These are phyloP conservation scores for Lomographa bimaculata DNA, from an alignment of 2,888 invertebrate species.

Conservation along the genomic window DNA sequence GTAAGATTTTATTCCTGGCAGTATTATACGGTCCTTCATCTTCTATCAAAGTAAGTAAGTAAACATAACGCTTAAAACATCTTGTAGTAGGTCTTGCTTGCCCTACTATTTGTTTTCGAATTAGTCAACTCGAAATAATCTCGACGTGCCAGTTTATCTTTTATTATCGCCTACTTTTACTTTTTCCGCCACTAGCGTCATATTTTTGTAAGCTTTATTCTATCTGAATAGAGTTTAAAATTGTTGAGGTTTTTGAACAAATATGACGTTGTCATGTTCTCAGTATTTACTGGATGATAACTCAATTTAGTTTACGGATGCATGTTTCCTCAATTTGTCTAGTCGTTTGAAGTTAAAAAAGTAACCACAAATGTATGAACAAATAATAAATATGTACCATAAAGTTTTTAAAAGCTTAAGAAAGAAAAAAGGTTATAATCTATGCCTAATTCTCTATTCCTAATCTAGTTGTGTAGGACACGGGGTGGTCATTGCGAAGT, in stretches of 20 bases:
- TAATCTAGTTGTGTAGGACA: too few species aligned
- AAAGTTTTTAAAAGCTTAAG: too few species aligned
- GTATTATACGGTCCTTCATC: too few species aligned
- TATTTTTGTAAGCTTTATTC: background rate
- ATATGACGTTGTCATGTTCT: constrained; percentile 29
- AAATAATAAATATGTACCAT: too few species aligned
- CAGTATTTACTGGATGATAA: constrained; percentile 55
- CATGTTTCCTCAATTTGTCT: constrained; percentile 25
- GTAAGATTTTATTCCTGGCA: constrained; percentile 14
- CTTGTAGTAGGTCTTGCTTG: too few species aligned
- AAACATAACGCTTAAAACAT: constrained; percentile 17
- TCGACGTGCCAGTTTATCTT: constrained; percentile 37
- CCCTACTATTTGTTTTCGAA: constrained; percentile 47
- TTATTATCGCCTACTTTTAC: constrained; percentile 33
- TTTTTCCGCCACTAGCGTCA: constrained; percentile 9
- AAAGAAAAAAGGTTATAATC: too few species aligned
- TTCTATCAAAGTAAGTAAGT: constrained; percentile 3
- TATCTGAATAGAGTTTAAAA: constrained; percentile 17
- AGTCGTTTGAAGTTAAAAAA: constrained; percentile 31
- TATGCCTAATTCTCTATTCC: too few species aligned
- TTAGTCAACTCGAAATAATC: constrained; percentile 39
- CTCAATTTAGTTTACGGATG: constrained; percentile 41
- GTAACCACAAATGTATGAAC: too few species aligned
- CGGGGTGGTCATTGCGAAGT: too few species aligned
- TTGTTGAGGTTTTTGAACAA: background rate